phyloP scores from a whole-genome alignment of 2,113 vertebrate genomes.

The Nothocercus nigrocapillus region DNA sequence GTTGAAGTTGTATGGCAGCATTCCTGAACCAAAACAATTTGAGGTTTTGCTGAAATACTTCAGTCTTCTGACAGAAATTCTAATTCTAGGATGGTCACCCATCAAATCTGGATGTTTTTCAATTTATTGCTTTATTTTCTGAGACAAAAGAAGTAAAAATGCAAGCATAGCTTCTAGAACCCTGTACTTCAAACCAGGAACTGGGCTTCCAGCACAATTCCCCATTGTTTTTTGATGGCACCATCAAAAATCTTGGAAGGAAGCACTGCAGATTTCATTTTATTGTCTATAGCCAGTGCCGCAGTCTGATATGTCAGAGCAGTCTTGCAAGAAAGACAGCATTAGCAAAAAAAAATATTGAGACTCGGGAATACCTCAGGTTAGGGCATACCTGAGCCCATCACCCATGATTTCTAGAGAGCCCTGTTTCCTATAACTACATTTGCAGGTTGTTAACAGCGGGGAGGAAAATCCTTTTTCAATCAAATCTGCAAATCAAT shows the following conservation, averaged over 20 bases:
- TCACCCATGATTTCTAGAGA: background rate
- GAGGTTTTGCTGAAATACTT: background rate
- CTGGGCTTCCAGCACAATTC: background rate
- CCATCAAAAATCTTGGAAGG: background rate
- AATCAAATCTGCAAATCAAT: background rate
- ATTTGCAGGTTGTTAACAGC: background rate
- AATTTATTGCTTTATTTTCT: background rate
- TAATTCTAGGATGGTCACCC: background rate
- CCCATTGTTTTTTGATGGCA: background rate
- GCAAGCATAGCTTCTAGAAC: background rate
- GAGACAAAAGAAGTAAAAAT: background rate
- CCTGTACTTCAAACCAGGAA: background rate
- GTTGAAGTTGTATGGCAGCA: background rate
- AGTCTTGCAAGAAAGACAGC: background rate
- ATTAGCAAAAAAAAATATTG: background rate
- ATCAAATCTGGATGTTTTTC: background rate
- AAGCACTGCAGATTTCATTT: background rate
- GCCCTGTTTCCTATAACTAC: background rate
- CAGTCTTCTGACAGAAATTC: background rate
- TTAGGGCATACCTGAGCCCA: accelerated
- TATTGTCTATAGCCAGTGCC: background rate
- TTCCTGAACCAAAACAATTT: background rate
- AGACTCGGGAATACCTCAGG: background rate
- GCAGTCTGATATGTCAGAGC: background rate
- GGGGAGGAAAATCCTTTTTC: background rate